Evolutionary conservation across 2,113 vertebrate genomes (phyloP), one percentile per base, ranked within the genome.

Genomic region (Macquaria australasica): DNA sequence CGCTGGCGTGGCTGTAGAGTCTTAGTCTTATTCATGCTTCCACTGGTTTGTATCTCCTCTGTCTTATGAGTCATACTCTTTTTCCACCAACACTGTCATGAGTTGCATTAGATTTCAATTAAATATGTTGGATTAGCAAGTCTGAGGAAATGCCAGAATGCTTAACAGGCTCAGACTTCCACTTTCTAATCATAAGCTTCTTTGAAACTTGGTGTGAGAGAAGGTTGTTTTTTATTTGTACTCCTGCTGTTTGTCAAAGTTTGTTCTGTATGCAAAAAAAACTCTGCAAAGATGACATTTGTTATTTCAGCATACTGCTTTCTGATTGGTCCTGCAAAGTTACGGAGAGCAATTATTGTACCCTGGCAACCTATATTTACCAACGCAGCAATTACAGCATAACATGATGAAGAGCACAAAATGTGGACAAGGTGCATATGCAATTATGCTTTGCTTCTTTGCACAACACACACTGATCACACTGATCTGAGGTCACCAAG

Each of bases 311-410:
- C 23, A 76, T n/a, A 41, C 41, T 43, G 34, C 34, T 67, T 60
- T 16, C 39, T 39, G 69, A 37, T n/a, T 12, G 21, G 3, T 74
- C 21, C 31, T 23, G 34, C 8, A 62, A 66, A 77, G 73, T 63
- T 79, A 48, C 28, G 58, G 18, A 79, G 8, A 58, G 45, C 56
- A 58, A 51, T 77, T 82, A 83, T 34, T 51, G 15, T 4, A 6
- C 53, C 3, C 23, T 37, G 21, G 20, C 73, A 87, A 55, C 82
- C 77, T 18, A 6, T 55, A 12, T 77, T 72, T 51, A 75, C 9
- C n/a, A 72, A 81, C 25, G 60, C 71, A 37, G 75, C 56, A 79
- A 91, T 91, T 89, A 90, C 48, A 64, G 39, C 77, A 23, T 23
- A 10, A 66, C 45, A 21, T 23, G 51, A 79, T 45, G 55, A 64